Evolutionary conservation across 2,113 vertebrate species (phyloP).

Genomic region (Zootoca vivipara): DNA sequence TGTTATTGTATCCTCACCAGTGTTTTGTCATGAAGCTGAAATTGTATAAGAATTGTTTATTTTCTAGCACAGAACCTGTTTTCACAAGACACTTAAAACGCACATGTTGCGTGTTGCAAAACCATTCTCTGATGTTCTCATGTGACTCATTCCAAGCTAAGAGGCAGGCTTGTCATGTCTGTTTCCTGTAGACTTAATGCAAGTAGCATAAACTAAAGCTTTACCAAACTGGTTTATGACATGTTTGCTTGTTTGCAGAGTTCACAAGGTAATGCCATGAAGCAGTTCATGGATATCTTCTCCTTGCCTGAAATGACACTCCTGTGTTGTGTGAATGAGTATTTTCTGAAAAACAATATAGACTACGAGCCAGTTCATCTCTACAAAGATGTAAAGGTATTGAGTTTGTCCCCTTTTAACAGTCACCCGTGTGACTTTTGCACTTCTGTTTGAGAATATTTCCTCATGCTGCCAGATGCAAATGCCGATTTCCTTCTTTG

Average conservation of each 20-base stretch:
- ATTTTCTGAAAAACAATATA: conserved; percentile 96
- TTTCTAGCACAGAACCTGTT: neutral
- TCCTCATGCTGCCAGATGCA: neutral
- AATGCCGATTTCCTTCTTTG: neutral
- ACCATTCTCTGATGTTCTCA: neutral
- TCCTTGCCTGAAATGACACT: conserved; percentile 97
- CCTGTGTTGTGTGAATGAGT: conserved; percentile 94
- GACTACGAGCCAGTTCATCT: conserved; percentile 97
- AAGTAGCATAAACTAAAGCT: neutral
- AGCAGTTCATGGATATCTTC: conserved; percentile 99
- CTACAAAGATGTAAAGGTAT: conserved; percentile 99
- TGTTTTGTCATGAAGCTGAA: neutral
- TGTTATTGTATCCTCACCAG: neutral
- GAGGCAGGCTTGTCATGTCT: neutral
- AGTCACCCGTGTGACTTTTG: neutral
- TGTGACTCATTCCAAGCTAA: neutral
- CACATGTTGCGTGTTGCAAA: neutral
- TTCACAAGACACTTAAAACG: neutral
- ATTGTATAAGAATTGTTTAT: neutral
- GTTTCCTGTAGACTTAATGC: neutral
- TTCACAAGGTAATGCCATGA: conserved; percentile 94
- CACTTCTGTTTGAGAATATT: accelerated
- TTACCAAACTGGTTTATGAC: neutral
- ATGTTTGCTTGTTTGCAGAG: conserved; percentile 76
- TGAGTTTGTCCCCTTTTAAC: conserved; percentile 2